phyloP scores from a whole-genome alignment of 2,113 vertebrate species.

The Lipotes vexillifer region DNA sequence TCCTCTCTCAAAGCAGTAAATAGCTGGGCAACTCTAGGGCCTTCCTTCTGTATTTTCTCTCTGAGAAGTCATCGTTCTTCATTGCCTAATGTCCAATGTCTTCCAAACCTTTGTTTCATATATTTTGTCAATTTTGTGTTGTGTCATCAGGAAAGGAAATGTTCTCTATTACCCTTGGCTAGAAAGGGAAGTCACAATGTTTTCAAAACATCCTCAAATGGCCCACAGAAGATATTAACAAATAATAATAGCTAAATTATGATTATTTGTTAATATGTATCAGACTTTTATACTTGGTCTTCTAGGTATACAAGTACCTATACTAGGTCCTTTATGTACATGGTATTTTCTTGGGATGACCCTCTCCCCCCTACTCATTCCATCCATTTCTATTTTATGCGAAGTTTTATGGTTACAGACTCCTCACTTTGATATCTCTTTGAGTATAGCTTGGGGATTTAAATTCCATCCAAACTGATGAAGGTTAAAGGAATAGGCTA shows the following conservation, averaged over 20 bases:
- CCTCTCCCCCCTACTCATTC: fast-evolving
- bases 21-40: background rate
- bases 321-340: background rate
- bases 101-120: background rate
- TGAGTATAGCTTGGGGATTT: background rate
- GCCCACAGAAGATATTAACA: background rate
- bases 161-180: background rate
- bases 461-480: background rate
- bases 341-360: background rate
- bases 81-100: background rate
- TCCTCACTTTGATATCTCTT: background rate
- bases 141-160: background rate
- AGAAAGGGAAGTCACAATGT: background rate
- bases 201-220: background rate
- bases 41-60: background rate
- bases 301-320: background rate
- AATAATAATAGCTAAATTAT: background rate
- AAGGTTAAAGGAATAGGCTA: background rate
- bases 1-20: background rate
- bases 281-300: background rate
- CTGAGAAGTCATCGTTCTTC: background rate
- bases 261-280: background rate
- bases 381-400: background rate
- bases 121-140: background rate
- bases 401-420: background rate